phyloP scores from a whole-genome alignment of 2,113 vertebrate species.

The Lycocorax pyrrhopterus region DNA sequence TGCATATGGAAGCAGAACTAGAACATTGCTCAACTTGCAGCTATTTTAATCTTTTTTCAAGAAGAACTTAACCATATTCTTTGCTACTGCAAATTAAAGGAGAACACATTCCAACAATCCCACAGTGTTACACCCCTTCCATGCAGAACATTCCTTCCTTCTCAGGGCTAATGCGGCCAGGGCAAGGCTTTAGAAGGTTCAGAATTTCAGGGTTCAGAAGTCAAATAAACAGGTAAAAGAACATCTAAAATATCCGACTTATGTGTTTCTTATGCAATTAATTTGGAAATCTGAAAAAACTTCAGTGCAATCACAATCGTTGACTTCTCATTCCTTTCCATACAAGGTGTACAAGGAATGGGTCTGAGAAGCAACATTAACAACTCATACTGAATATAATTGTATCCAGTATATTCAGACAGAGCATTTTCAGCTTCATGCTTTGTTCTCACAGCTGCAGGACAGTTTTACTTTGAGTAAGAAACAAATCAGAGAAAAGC shows the following conservation, averaged over 20 bases:
- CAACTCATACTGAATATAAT: rapidly evolving
- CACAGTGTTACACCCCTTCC: too few species aligned
- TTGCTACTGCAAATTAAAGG: background rate
- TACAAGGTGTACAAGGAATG: background rate
- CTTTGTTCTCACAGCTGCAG: background rate
- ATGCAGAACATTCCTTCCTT: background rate
- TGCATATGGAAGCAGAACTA: background rate
- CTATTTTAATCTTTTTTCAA: background rate
- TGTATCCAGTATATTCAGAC: background rate
- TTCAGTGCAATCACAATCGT: background rate
- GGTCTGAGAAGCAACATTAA: background rate
- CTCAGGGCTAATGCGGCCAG: background rate
- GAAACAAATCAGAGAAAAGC: background rate
- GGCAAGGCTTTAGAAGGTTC: background rate
- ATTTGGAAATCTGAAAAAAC: background rate
- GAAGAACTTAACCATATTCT: background rate
- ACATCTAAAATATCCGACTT: background rate
- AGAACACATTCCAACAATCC: background rate
- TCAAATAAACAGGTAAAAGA: background rate
- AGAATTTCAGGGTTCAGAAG: background rate
- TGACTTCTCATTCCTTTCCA: background rate
- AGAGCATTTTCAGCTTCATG: background rate
- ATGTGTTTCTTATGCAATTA: background rate
- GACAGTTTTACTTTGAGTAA: background rate
- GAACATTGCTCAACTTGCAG: background rate